Base-by-base conservation (phyloP, 2,888 invertebrate genomes). In the Andrena haemorrhoa region DNA sequence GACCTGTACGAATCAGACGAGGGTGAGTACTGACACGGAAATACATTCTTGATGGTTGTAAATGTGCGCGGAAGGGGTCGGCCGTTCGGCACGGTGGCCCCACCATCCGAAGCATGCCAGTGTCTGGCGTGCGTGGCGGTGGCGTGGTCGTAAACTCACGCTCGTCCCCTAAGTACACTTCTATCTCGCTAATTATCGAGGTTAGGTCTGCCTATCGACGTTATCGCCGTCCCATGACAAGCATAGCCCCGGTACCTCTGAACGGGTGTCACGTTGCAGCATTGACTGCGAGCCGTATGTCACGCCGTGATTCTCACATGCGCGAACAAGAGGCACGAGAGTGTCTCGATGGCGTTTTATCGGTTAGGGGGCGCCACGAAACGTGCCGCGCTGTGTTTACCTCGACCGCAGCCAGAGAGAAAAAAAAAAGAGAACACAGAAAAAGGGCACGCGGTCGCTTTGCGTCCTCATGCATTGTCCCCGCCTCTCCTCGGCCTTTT, bases 21-120 rank as follows among this genome's bases (percentile, higher is more conserved):
- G 84, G 92, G 94, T 94, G 89, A 93, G 94, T 93, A 87, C 86
- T 76, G 84, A 79, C 85, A 84, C 72, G 79, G 77, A 81, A 85
- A 79, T 71, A 82, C 81, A 80, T 84, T 80, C 80, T 84, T 84
- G 69, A 71, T 41, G 76, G 83, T 86, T 83, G 86, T 88, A 84
- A 86, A 64, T 60, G 73, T 72, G 74, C 74, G 79, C 77, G 69
- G 75, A 86, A 83, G 82, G 81, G 80, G 76, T 75, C 60, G 72
- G 72, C 51, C 65, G 71, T 60, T 78, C 79, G 86, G 84, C 86
- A 84, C 83, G 82, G 82, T 84, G 82, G 87, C 75, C 80, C 84
- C 81, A 75, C 81, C 76, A 82, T 72, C 56, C 83, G 74, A 84
- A 35, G 84, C 87, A 86, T 87, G 89, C 87, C 85, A 86, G 78